Evolutionary conservation across 2,888 invertebrate species (phyloP).

Genomic region (Leucoma salicis): DNA sequence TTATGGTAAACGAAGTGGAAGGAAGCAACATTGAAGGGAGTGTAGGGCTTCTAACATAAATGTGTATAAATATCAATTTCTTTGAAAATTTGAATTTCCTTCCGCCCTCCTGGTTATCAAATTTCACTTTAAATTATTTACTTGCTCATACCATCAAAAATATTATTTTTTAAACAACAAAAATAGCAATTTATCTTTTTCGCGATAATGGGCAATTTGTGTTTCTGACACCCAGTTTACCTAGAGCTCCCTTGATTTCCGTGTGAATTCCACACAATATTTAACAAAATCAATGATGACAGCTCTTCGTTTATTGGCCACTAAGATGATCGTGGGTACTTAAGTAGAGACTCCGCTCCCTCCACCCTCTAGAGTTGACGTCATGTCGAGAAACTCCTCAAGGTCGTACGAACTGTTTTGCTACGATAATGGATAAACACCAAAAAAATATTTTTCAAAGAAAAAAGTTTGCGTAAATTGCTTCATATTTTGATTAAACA

Average conservation of each 20-base stretch:
- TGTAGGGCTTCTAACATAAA: constrained; percentile 23
- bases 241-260: constrained; percentile 5
- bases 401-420: constrained; percentile 32
- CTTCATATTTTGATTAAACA: not conserved
- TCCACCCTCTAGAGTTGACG: constrained; percentile 31
- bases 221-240: constrained; percentile 21
- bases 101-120: constrained; percentile 7
- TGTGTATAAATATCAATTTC: constrained; percentile 25
- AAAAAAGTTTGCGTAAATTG: constrained; percentile 7
- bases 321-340: constrained; percentile 14
- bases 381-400: constrained; percentile 27
- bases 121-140: too few species aligned
- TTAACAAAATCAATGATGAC: constrained; percentile 18
- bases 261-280: constrained; percentile 2
- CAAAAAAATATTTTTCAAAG: constrained; percentile 12
- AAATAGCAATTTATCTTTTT: constrained; percentile 21
- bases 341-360: constrained; percentile 16
- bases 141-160: not conserved
- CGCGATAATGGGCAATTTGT: constrained; percentile 17
- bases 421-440: constrained; percentile 23
- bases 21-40: not conserved
- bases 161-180: not conserved
- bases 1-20: not conserved
- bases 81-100: constrained; percentile 35
- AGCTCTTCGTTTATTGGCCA: constrained; percentile 25